A percentile compares a stretch with the other conserved stretches of the same genome.
phyloP scores from a whole-genome alignment of 2,113 vertebrate species.

The Tupaia tana region DNA sequence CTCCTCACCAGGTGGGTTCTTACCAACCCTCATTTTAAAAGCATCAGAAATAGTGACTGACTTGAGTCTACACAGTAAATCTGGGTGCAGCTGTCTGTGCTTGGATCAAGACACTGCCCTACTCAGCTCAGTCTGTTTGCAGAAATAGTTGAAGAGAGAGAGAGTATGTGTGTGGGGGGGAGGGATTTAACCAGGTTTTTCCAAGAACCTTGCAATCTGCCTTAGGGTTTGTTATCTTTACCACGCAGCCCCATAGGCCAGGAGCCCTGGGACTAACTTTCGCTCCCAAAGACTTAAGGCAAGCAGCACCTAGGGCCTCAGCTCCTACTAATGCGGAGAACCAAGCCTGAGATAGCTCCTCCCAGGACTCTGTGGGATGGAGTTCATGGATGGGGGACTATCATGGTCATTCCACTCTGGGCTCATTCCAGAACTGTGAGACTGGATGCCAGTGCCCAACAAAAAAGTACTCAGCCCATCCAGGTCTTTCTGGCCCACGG shows the following conservation, averaged over 20 bases:
- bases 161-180: not conserved
- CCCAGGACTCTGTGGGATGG: not conserved
- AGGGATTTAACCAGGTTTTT: conserved; percentile 8
- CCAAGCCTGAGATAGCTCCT: not conserved
- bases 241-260: not conserved
- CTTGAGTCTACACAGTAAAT: not conserved
- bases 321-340: not conserved
- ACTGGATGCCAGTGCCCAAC: not conserved
- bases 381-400: not conserved
- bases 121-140: not conserved
- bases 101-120: not conserved
- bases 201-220: not conserved
- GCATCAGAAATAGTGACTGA: not conserved
- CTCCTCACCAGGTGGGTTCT: not conserved
- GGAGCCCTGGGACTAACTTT: not conserved
- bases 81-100: not conserved
- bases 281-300: not conserved
- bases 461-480: not conserved
- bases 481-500: not conserved
- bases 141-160: not conserved
- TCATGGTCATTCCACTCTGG: not conserved
- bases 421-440: not conserved
- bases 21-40: conserved; percentile 17
- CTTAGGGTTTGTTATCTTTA: not conserved
- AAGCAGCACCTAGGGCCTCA: not conserved